Conservation (phyloP, 2,888 invertebrate species). For the Nephrotoma appendiculata region DNA sequence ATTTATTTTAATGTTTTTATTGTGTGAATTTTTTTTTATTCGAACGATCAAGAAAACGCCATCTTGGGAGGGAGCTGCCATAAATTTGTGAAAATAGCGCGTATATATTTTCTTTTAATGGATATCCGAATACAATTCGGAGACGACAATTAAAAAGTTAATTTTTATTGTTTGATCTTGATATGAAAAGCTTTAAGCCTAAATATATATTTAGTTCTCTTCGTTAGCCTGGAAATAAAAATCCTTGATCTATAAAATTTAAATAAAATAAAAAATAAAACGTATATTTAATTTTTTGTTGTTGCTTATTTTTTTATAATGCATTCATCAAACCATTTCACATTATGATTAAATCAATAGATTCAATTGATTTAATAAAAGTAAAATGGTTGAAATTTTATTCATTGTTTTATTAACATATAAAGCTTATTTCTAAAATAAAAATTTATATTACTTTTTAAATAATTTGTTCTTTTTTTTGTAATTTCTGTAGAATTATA, state of each 20-base stretch:
- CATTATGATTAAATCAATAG: not conserved
- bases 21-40: not conserved
- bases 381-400: not conserved
- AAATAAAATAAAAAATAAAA: not conserved
- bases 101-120: not conserved
- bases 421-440: not conserved
- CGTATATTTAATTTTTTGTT: not conserved
- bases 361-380: not conserved
- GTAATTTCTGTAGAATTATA: not conserved
- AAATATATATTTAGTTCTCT: not conserved
- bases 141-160: not conserved
- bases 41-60: not conserved
- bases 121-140: not conserved
- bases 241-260: not conserved
- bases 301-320: not conserved
- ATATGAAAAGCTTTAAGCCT: not conserved
- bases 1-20: not conserved
- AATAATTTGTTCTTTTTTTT: not conserved
- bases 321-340: not conserved
- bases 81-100: not conserved
- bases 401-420: not conserved
- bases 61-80: not conserved
- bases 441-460: not conserved
- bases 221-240: not conserved
- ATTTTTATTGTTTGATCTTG: not conserved